Evolutionary conservation across 2,888 invertebrate genomes (phyloP), one percentile per base, ranked within the genome.

Genomic region (Philhelius pedissequus): DNA sequence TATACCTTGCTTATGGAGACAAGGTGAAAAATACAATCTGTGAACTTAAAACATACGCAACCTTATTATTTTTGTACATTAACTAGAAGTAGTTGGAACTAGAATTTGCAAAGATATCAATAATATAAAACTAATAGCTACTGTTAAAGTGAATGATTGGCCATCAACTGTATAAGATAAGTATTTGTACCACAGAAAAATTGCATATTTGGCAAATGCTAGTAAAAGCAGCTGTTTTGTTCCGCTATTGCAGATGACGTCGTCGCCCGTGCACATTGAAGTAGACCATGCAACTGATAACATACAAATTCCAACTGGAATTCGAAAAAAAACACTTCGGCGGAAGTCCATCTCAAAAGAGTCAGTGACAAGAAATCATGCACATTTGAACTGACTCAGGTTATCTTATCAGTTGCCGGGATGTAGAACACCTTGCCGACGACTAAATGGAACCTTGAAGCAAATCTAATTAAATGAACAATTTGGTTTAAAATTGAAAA

Each of bases 271-370:
- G 38, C 66, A 78, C 82, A 69, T 18, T 22, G 40, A 69, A 80
- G 68, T 80, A 84, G 62, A 75, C 56, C 11, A 8, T 15, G 38
- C 43, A 25, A 66, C 80, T 80, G 84, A 80, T 80, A 84, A 84
- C 60, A 56, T 15, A 30, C 40, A 73, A 69, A 45, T n/a, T 73
- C 69, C 62, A 60, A 78, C 8, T 73, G 73, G 50, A 20, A 54
- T 15, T 62, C n/a, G 9, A 32, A 6, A 54, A 27, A 35, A 52
- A 27, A 30, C 4, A 22, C 4, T 50, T 20, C 35, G 43, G 30
- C 54, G 66, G 56, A 56, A 75, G 48, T 68, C 30, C 18, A 20
- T 20, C 30, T 54, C 32, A 40, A n/a, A n/a, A n/a, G 18, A 50
- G 15, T 5, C 48, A 18, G 18, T 56, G 35, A 40, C n/a, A 38